Evolutionary conservation across 92 coral and sea anemone genomes (phyloP).

Genomic region (Pocillopora grandis): DNA sequence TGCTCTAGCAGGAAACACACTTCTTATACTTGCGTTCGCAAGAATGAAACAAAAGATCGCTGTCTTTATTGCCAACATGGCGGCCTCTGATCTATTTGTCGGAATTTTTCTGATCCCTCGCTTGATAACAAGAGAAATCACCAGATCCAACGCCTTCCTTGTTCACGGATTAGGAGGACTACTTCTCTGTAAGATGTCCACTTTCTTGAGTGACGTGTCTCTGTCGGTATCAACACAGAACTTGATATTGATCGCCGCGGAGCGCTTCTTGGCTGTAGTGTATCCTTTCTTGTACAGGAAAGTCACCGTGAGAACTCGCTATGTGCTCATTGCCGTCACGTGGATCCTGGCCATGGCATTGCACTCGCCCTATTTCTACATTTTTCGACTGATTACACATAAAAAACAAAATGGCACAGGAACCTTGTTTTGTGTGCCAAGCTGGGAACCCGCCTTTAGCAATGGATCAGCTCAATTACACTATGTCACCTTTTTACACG

Average conservation of each 20-base stretch:
- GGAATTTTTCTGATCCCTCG: no score
- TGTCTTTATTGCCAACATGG: no score
- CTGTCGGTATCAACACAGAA: background rate
- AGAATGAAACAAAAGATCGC: no score
- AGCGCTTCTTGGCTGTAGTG: slow-evolving; percentile 2
- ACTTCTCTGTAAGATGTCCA: no score
- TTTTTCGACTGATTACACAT: background rate
- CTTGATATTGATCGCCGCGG: background rate
- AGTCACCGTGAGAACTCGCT: background rate
- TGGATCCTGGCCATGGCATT: slow-evolving; percentile 15
- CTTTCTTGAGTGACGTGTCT: background rate
- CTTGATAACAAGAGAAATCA: no score
- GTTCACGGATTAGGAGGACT: no score
- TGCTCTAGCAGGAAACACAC: no score
- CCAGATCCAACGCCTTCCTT: no score
- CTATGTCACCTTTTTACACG: background rate
- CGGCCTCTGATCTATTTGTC: no score
- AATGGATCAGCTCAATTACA: background rate
- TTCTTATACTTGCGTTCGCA: no score
- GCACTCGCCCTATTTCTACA: slow-evolving; percentile 14
- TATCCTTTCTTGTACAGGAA: background rate
- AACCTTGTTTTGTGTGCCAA: background rate
- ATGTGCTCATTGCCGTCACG: background rate
- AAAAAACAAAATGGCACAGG: background rate
- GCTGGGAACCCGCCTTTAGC: slow-evolving; percentile 1